Percentiles rank a stretch among this genome's conserved stretches.
Conservation (phyloP, 2,113 vertebrate genomes). For the Notothenia coriiceps region DNA sequence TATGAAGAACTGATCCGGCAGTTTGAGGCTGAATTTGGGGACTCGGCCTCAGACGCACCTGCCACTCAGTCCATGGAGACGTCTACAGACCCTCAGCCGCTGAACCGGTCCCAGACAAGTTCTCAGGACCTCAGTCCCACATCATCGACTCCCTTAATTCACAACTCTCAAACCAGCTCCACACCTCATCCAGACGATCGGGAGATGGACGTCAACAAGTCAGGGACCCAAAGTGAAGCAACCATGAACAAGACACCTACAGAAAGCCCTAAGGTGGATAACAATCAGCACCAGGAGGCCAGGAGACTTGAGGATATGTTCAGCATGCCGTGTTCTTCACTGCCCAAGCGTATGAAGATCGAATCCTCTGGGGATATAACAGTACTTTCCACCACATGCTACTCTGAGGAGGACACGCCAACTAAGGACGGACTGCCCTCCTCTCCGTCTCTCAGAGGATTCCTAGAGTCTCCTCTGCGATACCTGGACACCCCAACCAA, state of each 20-base stretch:
- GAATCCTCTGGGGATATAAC: slow-evolving; percentile 93
- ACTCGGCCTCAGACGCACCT: slow-evolving; percentile 74
- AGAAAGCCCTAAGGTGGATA: slow-evolving; percentile 38
- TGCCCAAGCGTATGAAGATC: slow-evolving; percentile 94
- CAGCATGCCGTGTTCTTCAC: slow-evolving; percentile 75
- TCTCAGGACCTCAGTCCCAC: slow-evolving; percentile 71
- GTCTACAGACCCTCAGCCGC: slow-evolving; percentile 43
- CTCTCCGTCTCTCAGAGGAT: slow-evolving; percentile 93
- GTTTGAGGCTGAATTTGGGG: slow-evolving; percentile 96
- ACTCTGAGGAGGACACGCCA: slow-evolving; percentile 88
- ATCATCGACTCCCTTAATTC: slow-evolving; percentile 39
- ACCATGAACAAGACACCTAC: slow-evolving; percentile 44
- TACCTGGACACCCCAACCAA: slow-evolving; percentile 97
- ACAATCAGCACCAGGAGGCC: slow-evolving; percentile 48
- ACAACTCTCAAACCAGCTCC: slow-evolving; percentile 44
- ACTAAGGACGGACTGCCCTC: slow-evolving; percentile 90
- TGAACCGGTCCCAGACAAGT: slow-evolving; percentile 56
- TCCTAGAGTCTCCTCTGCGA: slow-evolving; percentile 94
- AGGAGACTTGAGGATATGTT: slow-evolving; percentile 69
- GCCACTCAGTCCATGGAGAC: slow-evolving; percentile 59
- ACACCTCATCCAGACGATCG: slow-evolving; percentile 50
- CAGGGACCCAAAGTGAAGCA: slow-evolving; percentile 60
- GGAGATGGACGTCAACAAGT: slow-evolving; percentile 66
- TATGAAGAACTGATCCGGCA: slow-evolving; percentile 95
- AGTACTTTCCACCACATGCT: slow-evolving; percentile 95